Base-by-base conservation (phyloP, 35 echinoderm and acorn worm genomes). In the Lytechinus variegatus region DNA sequence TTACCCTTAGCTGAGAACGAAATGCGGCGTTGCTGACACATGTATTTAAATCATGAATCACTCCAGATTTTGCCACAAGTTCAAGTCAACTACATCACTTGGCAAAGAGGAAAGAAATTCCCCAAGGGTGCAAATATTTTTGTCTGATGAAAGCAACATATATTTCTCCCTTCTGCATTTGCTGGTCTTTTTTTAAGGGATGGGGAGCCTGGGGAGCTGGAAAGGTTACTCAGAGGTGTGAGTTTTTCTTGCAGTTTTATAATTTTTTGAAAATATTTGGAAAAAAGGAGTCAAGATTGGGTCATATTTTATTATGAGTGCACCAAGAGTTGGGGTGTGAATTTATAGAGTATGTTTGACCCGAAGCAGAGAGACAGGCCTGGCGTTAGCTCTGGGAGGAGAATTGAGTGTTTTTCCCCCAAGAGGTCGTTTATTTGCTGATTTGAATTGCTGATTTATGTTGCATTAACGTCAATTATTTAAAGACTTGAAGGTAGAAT, bases 31-130 rank as follows among this genome's bases (percentile, higher is more conserved):
- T 79, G 66, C 66, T 79, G 66, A 79, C 66, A 79, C 14, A 79
- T 79, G 66, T 79, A 79, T 79, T 79, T 79, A 79, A 79, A 79
- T 79, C 66, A 79, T 79, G 66, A 79, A 79, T 79, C 66, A 79
- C n/a, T 79, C 66, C 66, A 79, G 66, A 79, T 79, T 79, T 79
- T 79, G 66, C 21, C 66, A 79, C 66, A 79, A 21, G 66, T 79
- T 79, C 66, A 79, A 79, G 66, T 24, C 66, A 79, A 79, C 66
- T 79, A 24, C 66, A 79, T 79, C 66, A 79, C n/a, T 79, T 79
- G 66, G 66, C 19, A 24, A 79, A 16, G 6, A 79, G 12, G 14
- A 79, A 79, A 79, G 7, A 79, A 79, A 19, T 6, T 79, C 66
- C 66, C 66, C 66, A 79, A 79, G 66, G 66, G 21, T 24, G 19